These are phyloP conservation scores for Aphelenchoides fujianensis DNA, from an alignment of 1,140 invertebrate genomes.

Conservation along the genomic window DNA sequence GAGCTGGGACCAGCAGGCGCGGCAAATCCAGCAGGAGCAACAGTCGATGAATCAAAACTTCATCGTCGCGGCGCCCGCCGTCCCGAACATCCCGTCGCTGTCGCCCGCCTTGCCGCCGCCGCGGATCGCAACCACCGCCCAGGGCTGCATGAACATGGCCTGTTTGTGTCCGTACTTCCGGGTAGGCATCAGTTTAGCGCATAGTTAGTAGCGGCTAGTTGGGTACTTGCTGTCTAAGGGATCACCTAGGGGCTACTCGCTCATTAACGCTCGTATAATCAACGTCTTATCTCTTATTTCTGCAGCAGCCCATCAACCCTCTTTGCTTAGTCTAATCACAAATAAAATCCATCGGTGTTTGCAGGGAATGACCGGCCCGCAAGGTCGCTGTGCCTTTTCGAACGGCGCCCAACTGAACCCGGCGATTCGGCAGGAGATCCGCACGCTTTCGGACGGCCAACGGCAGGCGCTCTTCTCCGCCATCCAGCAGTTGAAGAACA, in stretches of 20 bases:
- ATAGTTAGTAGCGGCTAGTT: background rate
- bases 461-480: constrained; percentile 60
- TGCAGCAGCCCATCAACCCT: background rate
- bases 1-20: constrained; percentile 43
- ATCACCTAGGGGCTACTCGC: background rate
- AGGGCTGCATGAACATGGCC: constrained; percentile 47
- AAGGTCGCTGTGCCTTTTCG: constrained; percentile 46
- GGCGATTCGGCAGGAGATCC: constrained; percentile 62
- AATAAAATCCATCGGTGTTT: constrained; percentile 36
- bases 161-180: constrained; percentile 50
- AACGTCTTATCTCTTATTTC: background rate
- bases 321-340: too few relatives aligned
- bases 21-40: constrained; percentile 33
- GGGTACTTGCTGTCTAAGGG: background rate
- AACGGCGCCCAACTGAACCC: constrained; percentile 48
- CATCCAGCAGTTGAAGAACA: constrained; percentile 62
- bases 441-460: constrained; percentile 62
- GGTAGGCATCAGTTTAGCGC: constrained; percentile 23
- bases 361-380: constrained; percentile 49
- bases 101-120: constrained; percentile 42
- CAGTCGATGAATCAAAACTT: constrained; percentile 31
- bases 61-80: constrained; percentile 48
- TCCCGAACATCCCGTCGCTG: constrained; percentile 45
- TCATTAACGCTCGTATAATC: background rate
- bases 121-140: constrained; percentile 35